Conservation (phyloP, 1,140 invertebrate species). For the Drosophila nigromelanica region DNA sequence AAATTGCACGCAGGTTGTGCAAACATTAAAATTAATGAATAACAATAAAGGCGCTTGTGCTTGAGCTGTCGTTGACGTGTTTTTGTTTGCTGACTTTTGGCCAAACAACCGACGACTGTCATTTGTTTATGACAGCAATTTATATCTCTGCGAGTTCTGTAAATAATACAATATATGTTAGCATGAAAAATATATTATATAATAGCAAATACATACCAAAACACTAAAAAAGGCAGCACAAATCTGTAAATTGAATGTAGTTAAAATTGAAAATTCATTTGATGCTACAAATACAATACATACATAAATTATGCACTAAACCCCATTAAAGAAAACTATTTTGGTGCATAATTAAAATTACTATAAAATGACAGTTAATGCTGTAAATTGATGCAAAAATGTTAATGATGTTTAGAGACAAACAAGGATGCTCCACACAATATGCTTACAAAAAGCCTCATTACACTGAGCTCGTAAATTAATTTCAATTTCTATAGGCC, state of each 20-base stretch:
- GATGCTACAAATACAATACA: neutral
- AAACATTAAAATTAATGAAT: constrained; percentile 81
- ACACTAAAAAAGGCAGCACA: no score
- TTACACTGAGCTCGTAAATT: constrained; percentile 60
- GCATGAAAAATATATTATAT: neutral
- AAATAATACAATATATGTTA: neutral
- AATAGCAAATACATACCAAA: no score
- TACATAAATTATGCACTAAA: neutral
- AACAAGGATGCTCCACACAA: constrained; percentile 25
- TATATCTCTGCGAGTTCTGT: neutral
- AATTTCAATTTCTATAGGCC: constrained; percentile 56
- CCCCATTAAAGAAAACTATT: constrained; percentile 29
- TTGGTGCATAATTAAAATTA: constrained; percentile 30
- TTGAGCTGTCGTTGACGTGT: constrained; percentile 44
- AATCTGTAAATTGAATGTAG: neutral
- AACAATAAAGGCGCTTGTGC: constrained; percentile 64
- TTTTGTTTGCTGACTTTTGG: constrained; percentile 14
- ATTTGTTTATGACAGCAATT: neutral
- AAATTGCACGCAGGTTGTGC: constrained; percentile 67
- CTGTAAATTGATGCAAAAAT: constrained; percentile 46
- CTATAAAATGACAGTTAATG: constrained; percentile 27
- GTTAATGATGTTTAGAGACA: constrained; percentile 53
- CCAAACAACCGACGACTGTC: neutral
- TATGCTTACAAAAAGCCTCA: constrained; percentile 35
- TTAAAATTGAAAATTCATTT: neutral